phyloP scores from a whole-genome alignment of 2,797 vertebrate species.

The Squalus acanthias region DNA sequence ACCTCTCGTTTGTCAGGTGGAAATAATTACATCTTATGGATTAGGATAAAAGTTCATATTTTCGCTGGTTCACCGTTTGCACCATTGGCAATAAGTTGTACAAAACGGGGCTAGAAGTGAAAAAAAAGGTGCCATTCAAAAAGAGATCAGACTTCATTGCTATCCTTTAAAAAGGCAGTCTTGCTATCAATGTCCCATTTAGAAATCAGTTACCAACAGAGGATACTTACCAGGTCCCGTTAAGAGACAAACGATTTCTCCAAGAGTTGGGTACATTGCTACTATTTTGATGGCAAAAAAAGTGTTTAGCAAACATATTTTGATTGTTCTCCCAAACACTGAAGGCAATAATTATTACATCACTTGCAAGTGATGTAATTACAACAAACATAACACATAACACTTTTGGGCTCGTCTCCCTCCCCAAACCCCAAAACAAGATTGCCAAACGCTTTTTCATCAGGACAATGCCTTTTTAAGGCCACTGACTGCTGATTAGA shows the following conservation, averaged over 20 bases:
- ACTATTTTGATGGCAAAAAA: not conserved
- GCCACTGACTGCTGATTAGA: conserved; percentile 15
- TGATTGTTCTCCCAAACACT: not conserved
- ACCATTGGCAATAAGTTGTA: not conserved
- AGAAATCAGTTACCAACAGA: not conserved
- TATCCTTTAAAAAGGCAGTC: not conserved
- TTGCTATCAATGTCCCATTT: not conserved
- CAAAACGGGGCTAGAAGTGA: not conserved
- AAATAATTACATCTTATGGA: not conserved
- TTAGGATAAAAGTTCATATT: not conserved
- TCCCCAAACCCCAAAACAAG: not conserved
- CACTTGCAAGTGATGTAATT: not conserved
- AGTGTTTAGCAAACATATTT: not conserved
- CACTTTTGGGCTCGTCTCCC: not conserved
- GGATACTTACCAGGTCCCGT: not conserved
- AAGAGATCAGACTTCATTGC: too few relatives aligned
- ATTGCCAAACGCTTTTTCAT: conserved; percentile 17
- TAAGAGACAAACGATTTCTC: not conserved
- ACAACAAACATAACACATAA: not conserved
- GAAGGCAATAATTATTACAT: not conserved
- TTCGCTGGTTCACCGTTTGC: not conserved
- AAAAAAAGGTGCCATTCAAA: not conserved
- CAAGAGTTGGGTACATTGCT: not conserved
- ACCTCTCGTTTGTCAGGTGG: not conserved
- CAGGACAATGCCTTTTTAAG: not conserved